phyloP scores from a whole-genome alignment of 2,888 invertebrate species.

The Tetramorium bicarinatum region DNA sequence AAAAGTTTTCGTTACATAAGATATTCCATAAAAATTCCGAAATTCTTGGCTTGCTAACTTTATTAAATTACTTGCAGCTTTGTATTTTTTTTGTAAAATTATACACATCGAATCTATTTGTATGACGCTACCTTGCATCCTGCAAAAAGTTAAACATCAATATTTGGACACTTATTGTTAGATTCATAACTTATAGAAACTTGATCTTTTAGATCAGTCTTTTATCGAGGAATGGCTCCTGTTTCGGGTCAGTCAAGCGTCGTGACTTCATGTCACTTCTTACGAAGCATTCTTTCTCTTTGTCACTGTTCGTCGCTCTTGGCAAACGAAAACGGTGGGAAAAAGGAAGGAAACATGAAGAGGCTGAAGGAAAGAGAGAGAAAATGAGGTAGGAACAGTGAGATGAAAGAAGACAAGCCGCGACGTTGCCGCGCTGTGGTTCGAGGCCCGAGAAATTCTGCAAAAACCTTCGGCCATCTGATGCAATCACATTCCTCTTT shows the following conservation, averaged over 20 bases:
- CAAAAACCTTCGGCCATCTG: constrained; percentile 79
- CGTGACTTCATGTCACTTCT: constrained; percentile 14
- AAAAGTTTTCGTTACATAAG: neutral
- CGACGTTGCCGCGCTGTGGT: constrained; percentile 82
- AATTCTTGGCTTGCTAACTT: neutral
- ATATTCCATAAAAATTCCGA: neutral
- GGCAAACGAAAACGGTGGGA: constrained; percentile 58
- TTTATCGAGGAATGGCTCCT: neutral
- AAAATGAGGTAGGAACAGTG: constrained; percentile 51
- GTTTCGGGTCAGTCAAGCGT: constrained; percentile 15
- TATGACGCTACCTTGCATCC: neutral
- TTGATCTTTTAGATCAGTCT: neutral
- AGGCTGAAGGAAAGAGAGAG: constrained; percentile 11
- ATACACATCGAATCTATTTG: neutral
- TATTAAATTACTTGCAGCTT: neutral
- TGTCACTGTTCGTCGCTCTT: constrained; percentile 72
- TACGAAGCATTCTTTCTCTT: constrained; percentile 1
- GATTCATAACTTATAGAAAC: too few species aligned
- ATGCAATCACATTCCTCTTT: constrained; percentile 71
- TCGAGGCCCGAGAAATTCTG: constrained; percentile 79
- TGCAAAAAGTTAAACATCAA: neutral
- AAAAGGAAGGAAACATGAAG: constrained; percentile 60
- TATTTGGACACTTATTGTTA: neutral
- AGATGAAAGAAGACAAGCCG: constrained; percentile 66
- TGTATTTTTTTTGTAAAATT: neutral